phyloP scores from a whole-genome alignment of 2,888 invertebrate genomes.

The Chloroclystis v-ata region DNA sequence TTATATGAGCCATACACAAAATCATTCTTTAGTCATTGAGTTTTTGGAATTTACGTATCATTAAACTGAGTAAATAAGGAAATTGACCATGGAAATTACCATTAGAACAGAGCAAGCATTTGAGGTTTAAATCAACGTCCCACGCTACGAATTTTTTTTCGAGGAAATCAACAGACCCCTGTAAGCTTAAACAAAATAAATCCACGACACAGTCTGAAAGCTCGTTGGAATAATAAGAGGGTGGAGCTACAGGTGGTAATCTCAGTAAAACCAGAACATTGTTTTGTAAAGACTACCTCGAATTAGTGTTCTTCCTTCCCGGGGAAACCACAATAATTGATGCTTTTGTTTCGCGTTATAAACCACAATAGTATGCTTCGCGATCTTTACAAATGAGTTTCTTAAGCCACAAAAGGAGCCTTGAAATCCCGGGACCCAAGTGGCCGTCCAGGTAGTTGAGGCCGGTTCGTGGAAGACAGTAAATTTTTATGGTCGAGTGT shows the following conservation, averaged over 20 bases:
- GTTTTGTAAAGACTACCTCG: conserved; percentile 8
- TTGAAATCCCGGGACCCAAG: conserved; percentile 22
- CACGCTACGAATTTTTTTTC: background rate
- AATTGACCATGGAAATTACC: conserved; percentile 38
- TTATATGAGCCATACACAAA: conserved; percentile 39
- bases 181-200: background rate
- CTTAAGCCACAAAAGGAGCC: conserved; percentile 9
- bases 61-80: conserved; percentile 48
- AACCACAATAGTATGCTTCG: conserved; percentile 25
- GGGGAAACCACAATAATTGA: conserved; percentile 1
- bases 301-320: conserved; percentile 8
- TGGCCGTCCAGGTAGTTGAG: conserved; percentile 28
- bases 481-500: conserved; percentile 33
- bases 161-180: background rate
- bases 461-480: conserved; percentile 31
- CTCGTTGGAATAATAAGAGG: conserved; percentile 13
- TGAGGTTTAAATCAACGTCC: background rate
- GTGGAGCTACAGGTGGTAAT: conserved; percentile 9
- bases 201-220: conserved; percentile 7
- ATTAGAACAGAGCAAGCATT: conserved; percentile 13
- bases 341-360: conserved; percentile 29
- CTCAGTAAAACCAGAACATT: conserved; percentile 17
- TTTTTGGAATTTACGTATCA: conserved; percentile 51
- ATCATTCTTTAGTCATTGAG: conserved; percentile 38
- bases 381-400: conserved; percentile 10